Conservation (phyloP, 2,888 invertebrate species). For the Gandaritis pyraliata region DNA sequence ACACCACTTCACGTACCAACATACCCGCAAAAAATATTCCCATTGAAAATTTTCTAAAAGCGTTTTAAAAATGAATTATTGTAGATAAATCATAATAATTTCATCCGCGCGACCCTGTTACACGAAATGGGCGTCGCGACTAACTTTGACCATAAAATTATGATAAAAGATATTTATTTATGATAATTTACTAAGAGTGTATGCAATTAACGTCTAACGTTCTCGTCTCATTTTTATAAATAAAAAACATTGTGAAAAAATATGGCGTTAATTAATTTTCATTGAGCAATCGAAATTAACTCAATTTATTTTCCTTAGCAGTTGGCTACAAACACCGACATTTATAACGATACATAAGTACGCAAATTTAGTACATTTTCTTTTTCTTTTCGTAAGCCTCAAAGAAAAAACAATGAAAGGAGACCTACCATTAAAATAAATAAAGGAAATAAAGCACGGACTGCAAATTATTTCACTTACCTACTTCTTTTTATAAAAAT, state of each 20-base stretch:
- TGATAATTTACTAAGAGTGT: slow-evolving; percentile 69
- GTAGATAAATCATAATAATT: slow-evolving; percentile 47
- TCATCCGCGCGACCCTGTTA: slow-evolving; percentile 65
- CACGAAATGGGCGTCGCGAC: slow-evolving; percentile 69
- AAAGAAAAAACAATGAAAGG: slow-evolving; percentile 77
- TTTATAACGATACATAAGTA: slow-evolving; percentile 63
- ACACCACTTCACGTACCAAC: slow-evolving; percentile 63
- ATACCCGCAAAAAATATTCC: slow-evolving; percentile 45
- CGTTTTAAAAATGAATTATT: slow-evolving; percentile 53
- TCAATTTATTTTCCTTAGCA: slow-evolving; percentile 67
- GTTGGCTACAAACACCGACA: slow-evolving; percentile 61
- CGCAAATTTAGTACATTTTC: slow-evolving; percentile 67
- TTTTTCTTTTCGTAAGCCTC: slow-evolving; percentile 65
- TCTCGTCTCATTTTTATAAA: slow-evolving; percentile 32
- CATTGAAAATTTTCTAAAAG: slow-evolving; percentile 42
- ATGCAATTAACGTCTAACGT: slow-evolving; percentile 63
- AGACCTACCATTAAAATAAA: slow-evolving; percentile 83
- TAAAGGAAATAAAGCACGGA: slow-evolving; percentile 82
- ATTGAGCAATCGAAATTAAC: slow-evolving; percentile 64
- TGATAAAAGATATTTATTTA: slow-evolving; percentile 79
- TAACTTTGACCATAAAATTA: slow-evolving; percentile 75
- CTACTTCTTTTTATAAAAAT: slow-evolving; percentile 84
- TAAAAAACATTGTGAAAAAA: slow-evolving; percentile 30
- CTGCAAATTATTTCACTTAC: slow-evolving; percentile 84
- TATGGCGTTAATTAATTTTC: slow-evolving; percentile 59